Evolutionary conservation across 1,140 invertebrate species (phyloP).

Genomic region (Drosophila rufa): DNA sequence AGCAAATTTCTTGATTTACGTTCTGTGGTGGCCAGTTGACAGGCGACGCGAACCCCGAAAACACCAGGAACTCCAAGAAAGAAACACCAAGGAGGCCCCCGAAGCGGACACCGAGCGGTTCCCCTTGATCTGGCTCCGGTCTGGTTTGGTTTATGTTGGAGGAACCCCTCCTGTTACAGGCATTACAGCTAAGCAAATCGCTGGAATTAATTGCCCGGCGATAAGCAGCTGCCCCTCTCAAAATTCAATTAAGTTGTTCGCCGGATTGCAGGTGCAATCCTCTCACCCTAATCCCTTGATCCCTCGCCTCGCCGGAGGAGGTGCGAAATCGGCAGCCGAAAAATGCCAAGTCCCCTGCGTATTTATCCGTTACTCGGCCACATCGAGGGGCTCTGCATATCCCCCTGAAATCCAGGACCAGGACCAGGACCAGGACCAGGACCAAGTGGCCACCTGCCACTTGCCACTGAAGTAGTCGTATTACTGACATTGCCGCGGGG

Average conservation of each 20-base stretch:
- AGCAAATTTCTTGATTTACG: conserved; percentile 80
- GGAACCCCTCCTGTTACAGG: conserved; percentile 31
- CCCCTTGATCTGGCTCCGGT: conserved; percentile 38
- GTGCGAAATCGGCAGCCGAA: conserved; percentile 71
- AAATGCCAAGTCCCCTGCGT: conserved; percentile 47
- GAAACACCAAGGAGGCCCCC: neutral
- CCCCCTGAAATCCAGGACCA: neutral
- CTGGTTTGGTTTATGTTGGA: neutral
- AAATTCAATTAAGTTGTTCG: conserved; percentile 55
- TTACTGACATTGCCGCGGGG: conserved; percentile 36
- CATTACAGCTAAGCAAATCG: conserved; percentile 73
- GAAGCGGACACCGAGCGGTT: conserved; percentile 16
- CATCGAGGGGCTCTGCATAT: neutral
- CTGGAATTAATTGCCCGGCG: conserved; percentile 63
- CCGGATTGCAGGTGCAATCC: conserved; percentile 35
- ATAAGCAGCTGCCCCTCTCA: conserved; percentile 49
- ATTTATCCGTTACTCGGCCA: conserved; percentile 21
- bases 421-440: neutral
- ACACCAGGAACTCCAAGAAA: conserved; percentile 24
- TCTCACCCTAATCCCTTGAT: conserved; percentile 17
- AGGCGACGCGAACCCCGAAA: conserved; percentile 37
- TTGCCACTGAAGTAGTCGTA: conserved; percentile 47
- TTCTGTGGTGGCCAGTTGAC: conserved; percentile 63
- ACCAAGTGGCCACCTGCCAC: conserved; percentile 18
- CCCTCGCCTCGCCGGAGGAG: conserved; percentile 7